Base-by-base conservation (phyloP, 2,113 vertebrate genomes). In the Varanus komodoensis region DNA sequence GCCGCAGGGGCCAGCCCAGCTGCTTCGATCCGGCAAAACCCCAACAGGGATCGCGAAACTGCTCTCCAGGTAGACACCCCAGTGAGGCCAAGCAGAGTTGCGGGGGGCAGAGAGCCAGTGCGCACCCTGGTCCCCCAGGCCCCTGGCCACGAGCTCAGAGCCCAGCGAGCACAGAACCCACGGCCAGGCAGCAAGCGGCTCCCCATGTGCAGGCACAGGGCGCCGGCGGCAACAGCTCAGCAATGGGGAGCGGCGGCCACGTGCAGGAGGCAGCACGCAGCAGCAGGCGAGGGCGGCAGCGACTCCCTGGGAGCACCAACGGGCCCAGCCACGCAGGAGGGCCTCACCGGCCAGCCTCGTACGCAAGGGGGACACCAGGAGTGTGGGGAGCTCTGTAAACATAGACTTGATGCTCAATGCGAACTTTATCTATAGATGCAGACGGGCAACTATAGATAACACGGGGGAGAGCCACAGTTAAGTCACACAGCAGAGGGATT, bases 401-500 rank as follows among this genome's bases (percentile, higher is more conserved):
- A 80, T 17, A 93, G 57, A 71, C 5, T 50, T 94, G 91, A 94
- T 82, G 84, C 11, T 64, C 3, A 15, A 64, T 64, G 19, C 17
- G 5, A 21, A 19, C 71, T 71, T 48, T 38, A 8, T 48, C 44
- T 64, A 64, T 64, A 77, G 64, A 87, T 64, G 64, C 44, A 34
- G 11, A 61, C 23, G 88, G 48, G 77, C 8, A 80, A 91, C 82
- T 92, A 71, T 0, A 85, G 2, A 92, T 93, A 94, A 88, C n/a
- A 38, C 27, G 90, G 80, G 89, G 87, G 2, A 94, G 94, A 93
- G 92, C 90, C 3, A 93, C 91, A 95, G 94, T 89, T 95, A 97
- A 96, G 88, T 90, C 96, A 97, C 96, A 97, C 95, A 96, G 96
- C 86, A 90, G 93, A 96, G 94, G 95, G 94, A 94, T 95, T 93